Base-by-base conservation (phyloP, 2,888 invertebrate species). In the Podabrus alpinus region DNA sequence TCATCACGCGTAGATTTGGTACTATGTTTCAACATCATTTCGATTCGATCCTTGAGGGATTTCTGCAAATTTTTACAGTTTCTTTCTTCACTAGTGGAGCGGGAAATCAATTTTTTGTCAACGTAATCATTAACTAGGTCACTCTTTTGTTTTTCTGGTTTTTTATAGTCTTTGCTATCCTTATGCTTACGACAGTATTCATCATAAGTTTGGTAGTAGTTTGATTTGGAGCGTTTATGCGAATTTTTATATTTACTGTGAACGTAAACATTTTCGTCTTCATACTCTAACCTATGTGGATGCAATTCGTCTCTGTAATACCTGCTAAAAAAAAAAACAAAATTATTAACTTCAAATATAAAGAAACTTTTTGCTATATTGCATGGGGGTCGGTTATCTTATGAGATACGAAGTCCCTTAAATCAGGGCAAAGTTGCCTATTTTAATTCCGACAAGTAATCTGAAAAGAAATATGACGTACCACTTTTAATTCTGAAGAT, bases 271-370 rank as follows among this genome's bases (percentile, higher is more conserved):
- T 64, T 25, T n/a, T 71, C 15, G 59, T 25, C 60, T 21, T 69
- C 25, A 19, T 64, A 71, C 3, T 71, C 70, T 71, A 24, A 45
- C 9, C 64, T 15, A 15, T 71, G 29, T n/a, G 59, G 45, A 17
- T 68, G 45, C 29, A 59, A 59, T 15, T 71, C 64, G 2, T 71
- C 70, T 21, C 61, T 19, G 19, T 71, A 64, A 29, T 71, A 71
- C 25, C 70, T 71, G 17, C 13, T 17, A 45, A 45, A 2, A 45
- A 45, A 45, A 45, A 25, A 25, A 11, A n/a, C n/a, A n/a, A n/a
- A n/a, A n/a, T n/a, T n/a, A n/a, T n/a, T n/a, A n/a, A n/a, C n/a
- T n/a, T n/a, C n/a, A n/a, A n/a, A n/a, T n/a, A n/a, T n/a, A n/a
- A n/a, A n/a, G n/a, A n/a, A n/a, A n/a, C n/a, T n/a, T n/a, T n/a